These are phyloP conservation scores for Tragelaphus buxtoni DNA, from an alignment of 2,113 vertebrate species.

Conservation along the genomic window DNA sequence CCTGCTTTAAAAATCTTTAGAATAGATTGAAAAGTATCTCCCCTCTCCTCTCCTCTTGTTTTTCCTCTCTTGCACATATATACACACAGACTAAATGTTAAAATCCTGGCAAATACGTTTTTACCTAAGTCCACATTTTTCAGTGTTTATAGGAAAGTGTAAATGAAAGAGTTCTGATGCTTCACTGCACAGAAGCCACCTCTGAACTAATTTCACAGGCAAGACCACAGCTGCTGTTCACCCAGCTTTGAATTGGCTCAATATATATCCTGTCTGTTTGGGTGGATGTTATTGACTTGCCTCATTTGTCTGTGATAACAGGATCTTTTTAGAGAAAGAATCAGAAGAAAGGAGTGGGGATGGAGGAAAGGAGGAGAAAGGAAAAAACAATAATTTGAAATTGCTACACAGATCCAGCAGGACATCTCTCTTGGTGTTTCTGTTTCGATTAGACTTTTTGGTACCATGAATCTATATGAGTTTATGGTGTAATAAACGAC, in stretches of 20 bases:
- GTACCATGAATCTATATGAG: neutral
- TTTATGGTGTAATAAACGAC: neutral
- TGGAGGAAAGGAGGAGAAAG: slow-evolving; percentile 6
- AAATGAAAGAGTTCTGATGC: slow-evolving; percentile 78
- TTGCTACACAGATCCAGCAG: neutral
- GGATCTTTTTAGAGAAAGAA: slow-evolving; percentile 79
- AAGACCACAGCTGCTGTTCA: slow-evolving; percentile 84
- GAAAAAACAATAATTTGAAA: slow-evolving; percentile 39
- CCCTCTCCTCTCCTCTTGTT: neutral
- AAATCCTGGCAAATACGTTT: slow-evolving; percentile 59
- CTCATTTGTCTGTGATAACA: slow-evolving; percentile 79
- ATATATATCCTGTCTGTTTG: slow-evolving; percentile 86
- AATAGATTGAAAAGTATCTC: neutral
- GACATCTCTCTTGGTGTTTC: neutral
- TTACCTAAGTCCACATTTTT: slow-evolving; percentile 71
- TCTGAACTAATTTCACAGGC: slow-evolving; percentile 75
- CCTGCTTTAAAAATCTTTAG: slow-evolving; percentile 60
- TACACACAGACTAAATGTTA: neutral
- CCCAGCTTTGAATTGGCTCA: slow-evolving; percentile 88
- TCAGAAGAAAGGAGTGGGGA: slow-evolving; percentile 1
- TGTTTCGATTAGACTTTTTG: neutral
- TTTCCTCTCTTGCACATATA: neutral
- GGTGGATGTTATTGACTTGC: slow-evolving; percentile 82
- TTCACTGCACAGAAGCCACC: slow-evolving; percentile 70
- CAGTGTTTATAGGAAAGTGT: slow-evolving; percentile 67